Base-by-base conservation (phyloP, 1,140 invertebrate species). In the Melanaphis sacchari region DNA sequence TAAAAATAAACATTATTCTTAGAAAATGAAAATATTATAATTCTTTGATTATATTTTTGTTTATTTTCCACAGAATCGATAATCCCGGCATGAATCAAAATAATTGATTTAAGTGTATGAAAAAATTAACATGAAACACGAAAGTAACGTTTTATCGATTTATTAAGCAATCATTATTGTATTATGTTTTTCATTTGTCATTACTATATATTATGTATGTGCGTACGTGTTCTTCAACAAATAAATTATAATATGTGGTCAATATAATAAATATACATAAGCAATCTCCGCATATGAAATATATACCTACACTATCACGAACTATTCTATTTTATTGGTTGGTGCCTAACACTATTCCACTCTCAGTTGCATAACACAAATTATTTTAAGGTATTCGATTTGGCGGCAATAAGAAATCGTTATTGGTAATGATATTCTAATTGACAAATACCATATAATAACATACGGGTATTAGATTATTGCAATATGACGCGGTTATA, bases 381-480 rank as follows among this genome's bases (percentile, higher is more conserved):
- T 76, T 76, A 76, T 76, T 76, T 1, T 76, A 18, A 76, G 59
- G 59, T 76, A 76, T 76, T 76, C 59, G 59, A 76, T 76, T 76
- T n/a, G 59, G 59, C 15, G 59, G 31, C 31, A 36, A 76, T 76
- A 76, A n/a, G 59, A 76, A 76, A 76, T 76, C 18, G 59, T n/a
- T 76, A n/a, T 76, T 6, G 59, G 59, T 76, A 76, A 76, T 76
- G 59, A 76, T 76, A 76, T 76, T 76, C n/a, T 76, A 76, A 76
- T 76, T 76, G 59, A 76, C 59, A 76, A 76, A 76, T 76, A 76
- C 59, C 59, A 76, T 76, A 76, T 36, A n/a, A 76, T 76, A 36
- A n/a, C n/a, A 76, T n/a, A n/a, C n/a, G n/a, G 15, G 59, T 66
- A n/a, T n/a, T n/a, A 66, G n/a, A 18, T 21, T 76, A n/a, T 76